Conservation (phyloP, 1,140 invertebrate species). For the Drosophila mauritiana region DNA sequence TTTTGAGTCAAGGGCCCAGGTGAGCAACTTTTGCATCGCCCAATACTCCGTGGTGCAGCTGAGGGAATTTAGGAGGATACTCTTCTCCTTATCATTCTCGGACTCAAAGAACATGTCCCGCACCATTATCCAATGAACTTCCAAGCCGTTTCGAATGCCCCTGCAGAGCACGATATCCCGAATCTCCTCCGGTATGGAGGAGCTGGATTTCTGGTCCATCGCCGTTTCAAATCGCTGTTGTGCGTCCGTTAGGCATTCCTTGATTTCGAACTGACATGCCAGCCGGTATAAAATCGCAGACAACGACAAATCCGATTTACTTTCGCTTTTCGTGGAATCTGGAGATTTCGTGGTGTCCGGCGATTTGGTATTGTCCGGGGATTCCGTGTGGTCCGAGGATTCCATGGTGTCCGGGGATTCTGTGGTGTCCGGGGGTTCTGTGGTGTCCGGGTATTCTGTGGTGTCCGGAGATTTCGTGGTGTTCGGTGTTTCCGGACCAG, state of each 20-base stretch:
- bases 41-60: constrained; percentile 89
- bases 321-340: not conserved
- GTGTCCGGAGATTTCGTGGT: not conserved
- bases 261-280: constrained; percentile 87
- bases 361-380: too few species aligned
- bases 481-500: not conserved
- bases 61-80: constrained; percentile 87
- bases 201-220: constrained; percentile 78
- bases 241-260: constrained; percentile 87
- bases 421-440: too few species aligned
- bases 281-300: constrained; percentile 56
- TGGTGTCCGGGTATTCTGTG: not conserved
- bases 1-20: constrained; percentile 85
- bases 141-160: constrained; percentile 88
- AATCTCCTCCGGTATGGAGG: constrained; percentile 89
- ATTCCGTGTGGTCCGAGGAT: not conserved
- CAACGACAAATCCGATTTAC: not conserved
- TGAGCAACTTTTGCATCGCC: constrained; percentile 89
- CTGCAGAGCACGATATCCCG: constrained; percentile 90
- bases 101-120: constrained; percentile 89
- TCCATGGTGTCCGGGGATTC: not conserved
- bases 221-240: constrained; percentile 86
- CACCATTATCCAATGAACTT: constrained; percentile 91
- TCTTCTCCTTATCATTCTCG: constrained; percentile 88
- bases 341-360: too few species aligned